Base-by-base conservation (phyloP, 2,797 vertebrate species). In the Pelodytes ibericus region DNA sequence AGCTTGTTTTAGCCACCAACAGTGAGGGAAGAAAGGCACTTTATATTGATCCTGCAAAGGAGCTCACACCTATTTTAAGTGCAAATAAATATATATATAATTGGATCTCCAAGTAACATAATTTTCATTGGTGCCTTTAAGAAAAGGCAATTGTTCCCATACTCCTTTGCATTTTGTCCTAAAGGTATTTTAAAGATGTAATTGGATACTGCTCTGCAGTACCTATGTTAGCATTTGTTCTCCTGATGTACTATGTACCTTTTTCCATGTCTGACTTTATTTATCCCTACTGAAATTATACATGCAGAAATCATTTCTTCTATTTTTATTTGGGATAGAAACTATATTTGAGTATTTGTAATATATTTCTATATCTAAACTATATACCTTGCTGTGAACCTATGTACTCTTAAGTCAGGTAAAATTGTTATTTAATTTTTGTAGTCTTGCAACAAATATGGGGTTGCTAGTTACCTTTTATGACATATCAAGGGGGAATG, bases 11-110 rank as follows among this genome's bases (percentile, higher is more conserved):
- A 76, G 74, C 44, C 60, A 57, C 58, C 30, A 53, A 76, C 74
- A 57, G 58, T 49, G 58, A 76, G 15, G 57, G 30, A 70, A 63
- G 65, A 76, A 75, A 75, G 65, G 30, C 74, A 76, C 59, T 76
- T 76, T 41, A 76, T 69, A 76, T 76, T 33, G 66, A 76, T 76
- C 74, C 30, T 51, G 49, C 62, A 44, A 76, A 70, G 61, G 58
- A 53, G 25, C 58, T 62, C 69, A 69, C 58, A 76, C 74, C 64
- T 36, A 69, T 70, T 61, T 70, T 63, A 11, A 70, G 44, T 62
- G 66, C 24, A 70, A 39, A 69, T 53, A 71, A 70, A 69, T n/a
- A n/a, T n/a, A n/a, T n/a, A 56, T 20, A 70, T 69, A 74, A 74
- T 74, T 74, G 51, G 61, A 74, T 74, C 61, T 9, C n/a, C 49